phyloP scores from a whole-genome alignment of 1,140 invertebrate genomes.

The Gyrodactylus bullatarudis region DNA sequence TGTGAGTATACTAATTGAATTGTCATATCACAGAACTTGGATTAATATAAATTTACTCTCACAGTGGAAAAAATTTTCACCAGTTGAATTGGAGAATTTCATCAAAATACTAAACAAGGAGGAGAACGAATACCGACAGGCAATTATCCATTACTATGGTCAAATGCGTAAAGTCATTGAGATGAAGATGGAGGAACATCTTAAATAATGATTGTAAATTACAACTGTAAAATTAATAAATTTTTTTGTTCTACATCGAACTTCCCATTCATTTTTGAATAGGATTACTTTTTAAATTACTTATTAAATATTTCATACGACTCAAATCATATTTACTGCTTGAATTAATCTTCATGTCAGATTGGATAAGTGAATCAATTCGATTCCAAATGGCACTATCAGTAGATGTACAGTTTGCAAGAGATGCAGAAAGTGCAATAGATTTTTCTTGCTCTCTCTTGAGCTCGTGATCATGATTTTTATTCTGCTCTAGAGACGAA shows the following conservation, averaged over 20 bases:
- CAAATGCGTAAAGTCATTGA: neutral
- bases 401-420: neutral
- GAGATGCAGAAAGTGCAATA: neutral
- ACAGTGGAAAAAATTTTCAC: neutral
- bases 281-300: neutral
- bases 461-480: neutral
- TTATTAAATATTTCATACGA: neutral
- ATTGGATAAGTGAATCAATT: neutral
- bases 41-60: neutral
- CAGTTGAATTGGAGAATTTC: neutral
- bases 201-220: neutral
- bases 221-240: neutral
- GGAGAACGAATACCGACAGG: neutral
- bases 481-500: neutral
- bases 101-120: neutral
- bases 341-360: neutral
- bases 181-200: neutral
- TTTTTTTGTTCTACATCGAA: neutral
- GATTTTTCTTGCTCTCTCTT: neutral
- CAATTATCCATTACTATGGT: neutral
- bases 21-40: no score
- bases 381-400: neutral
- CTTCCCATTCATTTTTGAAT: neutral
- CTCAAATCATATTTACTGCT: neutral
- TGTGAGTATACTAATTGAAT: no score